Evolutionary conservation across 2,888 invertebrate species (phyloP).

Genomic region (Cephalotes varians): DNA sequence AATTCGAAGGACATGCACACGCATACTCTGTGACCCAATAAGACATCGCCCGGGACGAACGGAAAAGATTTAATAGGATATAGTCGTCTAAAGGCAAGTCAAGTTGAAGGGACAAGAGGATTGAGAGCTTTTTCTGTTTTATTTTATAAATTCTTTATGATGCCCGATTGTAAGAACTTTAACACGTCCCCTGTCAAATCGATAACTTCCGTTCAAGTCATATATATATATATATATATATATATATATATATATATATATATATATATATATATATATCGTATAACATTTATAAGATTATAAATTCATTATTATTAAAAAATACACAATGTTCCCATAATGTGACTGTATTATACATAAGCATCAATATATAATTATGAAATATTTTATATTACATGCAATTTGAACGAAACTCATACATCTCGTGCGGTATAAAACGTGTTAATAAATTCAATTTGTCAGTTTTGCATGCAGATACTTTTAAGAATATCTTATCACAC

Average conservation of each 20-base stretch:
- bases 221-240: too few relatives aligned
- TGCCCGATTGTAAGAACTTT: background rate
- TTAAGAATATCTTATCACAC: too few relatives aligned
- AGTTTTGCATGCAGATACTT: background rate
- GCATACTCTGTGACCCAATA: conserved; percentile 62
- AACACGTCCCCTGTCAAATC: background rate
- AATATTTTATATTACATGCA: background rate
- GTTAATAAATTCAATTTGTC: background rate
- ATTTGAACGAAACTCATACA: background rate
- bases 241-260: too few relatives aligned
- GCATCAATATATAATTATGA: background rate
- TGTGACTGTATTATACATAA: background rate
- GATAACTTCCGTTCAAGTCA: background rate
- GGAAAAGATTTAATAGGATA: conserved; percentile 8
- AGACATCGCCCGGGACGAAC: background rate
- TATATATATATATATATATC: too few relatives aligned
- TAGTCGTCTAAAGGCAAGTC: background rate
- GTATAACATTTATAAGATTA: background rate
- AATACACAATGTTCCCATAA: background rate
- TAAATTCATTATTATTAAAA: background rate
- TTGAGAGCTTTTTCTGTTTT: background rate
- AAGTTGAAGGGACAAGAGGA: background rate
- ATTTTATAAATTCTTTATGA: background rate
- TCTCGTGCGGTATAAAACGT: too few relatives aligned
- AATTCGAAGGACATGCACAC: conserved; percentile 72